Base-by-base conservation (phyloP, 2,113 vertebrate genomes). In the Polypterus bichir region DNA sequence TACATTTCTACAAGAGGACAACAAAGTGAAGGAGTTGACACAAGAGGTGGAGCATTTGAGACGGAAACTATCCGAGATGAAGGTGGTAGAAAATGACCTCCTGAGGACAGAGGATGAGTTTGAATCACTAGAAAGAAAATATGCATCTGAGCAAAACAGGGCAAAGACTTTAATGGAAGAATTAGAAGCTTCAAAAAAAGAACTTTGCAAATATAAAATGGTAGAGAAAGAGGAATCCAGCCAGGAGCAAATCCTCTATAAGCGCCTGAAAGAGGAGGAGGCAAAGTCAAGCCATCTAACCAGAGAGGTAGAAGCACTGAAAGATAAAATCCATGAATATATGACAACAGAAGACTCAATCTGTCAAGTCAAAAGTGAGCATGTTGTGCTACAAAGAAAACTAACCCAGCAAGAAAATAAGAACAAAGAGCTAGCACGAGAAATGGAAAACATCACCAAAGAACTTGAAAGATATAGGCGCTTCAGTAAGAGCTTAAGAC, bases 271-370 rank as follows among this genome's bases (percentile, higher is more conserved):
- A 75, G 94, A 98, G 46, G 94, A 99, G 69, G 92, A 91, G 76
- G 86, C 88, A 3, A 99, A 93, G 70, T 93, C 94, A 0, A 91
- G 91, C 49, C 90, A 97, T 57, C 78, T 99, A 63, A 90, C 86
- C 55, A 87, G 89, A 75, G 93, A 98, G 77, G 92, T 94, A 4
- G 88, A 87, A 61, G 88, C 88, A 67, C 79, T 99, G 57, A 99
- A 97, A 74, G 94, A 97, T 72, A 97, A 97, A 77, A 90, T 97
- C 73, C 92, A 95, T 46, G 91, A 93, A 58, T 94, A 91, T 49
- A 91, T 90, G 91, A 86, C 88, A 66, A 91, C 91, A 9, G 93
- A 97, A 69, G 90, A 96, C 59, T 81, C 89, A 3, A 88, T 97
- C 48, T 91, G 89, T 66, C 88, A 88, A 53, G 79, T 97, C 71